phyloP scores from a whole-genome alignment of 1,140 invertebrate species.

The Druon quercuslanigerum region DNA sequence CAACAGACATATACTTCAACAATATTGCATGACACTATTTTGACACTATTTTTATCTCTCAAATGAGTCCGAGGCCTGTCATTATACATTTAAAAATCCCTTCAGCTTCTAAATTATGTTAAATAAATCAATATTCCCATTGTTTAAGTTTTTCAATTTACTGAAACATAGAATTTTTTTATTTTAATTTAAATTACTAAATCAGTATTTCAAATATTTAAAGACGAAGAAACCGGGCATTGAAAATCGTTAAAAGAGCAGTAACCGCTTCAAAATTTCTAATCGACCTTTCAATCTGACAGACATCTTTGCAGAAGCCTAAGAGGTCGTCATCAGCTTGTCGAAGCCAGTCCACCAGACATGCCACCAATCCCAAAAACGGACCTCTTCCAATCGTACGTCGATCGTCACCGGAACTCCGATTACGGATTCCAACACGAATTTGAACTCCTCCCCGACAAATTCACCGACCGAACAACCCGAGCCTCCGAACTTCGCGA shows the following conservation, averaged over 20 bases:
- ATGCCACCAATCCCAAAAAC: constrained; percentile 86
- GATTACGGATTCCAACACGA: constrained; percentile 93
- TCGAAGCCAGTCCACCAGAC: constrained; percentile 84
- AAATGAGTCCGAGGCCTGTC: no score
- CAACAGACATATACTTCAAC: no score
- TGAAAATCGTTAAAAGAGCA: neutral
- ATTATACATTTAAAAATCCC: no score
- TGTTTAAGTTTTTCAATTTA: no score
- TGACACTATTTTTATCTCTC: no score
- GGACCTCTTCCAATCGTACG: constrained; percentile 84
- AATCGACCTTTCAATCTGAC: constrained; percentile 38
- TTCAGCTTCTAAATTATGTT: no score
- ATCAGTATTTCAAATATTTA: no score
- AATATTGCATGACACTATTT: no score
- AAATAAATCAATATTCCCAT: no score
- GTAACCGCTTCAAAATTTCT: constrained; percentile 43
- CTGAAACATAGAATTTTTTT: no score
- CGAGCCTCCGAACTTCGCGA: constrained; percentile 90
- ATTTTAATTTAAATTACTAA: no score
- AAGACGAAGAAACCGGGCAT: neutral
- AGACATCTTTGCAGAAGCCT: constrained; percentile 79
- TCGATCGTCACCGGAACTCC: constrained; percentile 88
- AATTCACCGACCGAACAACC: constrained; percentile 90
- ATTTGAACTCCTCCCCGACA: constrained; percentile 90
- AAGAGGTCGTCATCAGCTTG: constrained; percentile 81